phyloP scores from a whole-genome alignment of 2,113 vertebrate species.

The Spheniscus mendiculus region DNA sequence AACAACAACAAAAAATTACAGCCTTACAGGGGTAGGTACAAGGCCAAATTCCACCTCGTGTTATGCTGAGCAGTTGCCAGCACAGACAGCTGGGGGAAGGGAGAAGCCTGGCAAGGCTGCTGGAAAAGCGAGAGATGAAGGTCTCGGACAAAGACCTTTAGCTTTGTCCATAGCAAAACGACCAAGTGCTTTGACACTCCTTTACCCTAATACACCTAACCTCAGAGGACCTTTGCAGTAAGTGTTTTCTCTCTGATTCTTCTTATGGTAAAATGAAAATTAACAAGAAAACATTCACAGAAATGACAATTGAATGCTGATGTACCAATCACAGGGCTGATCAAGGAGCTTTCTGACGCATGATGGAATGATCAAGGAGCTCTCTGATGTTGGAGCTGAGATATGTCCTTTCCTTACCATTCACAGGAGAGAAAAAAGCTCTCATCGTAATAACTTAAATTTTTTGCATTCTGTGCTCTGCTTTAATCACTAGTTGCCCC shows the following conservation, averaged over 20 bases:
- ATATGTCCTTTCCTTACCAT: not conserved
- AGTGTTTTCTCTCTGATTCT: not conserved
- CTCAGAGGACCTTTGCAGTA: not conserved
- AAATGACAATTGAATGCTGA: not conserved
- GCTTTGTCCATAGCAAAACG: not conserved
- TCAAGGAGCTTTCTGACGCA: constrained; percentile 38
- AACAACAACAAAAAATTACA: constrained; percentile 24
- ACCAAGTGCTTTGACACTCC: not conserved
- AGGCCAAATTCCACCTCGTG: constrained; percentile 38
- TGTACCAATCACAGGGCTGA: constrained; percentile 25
- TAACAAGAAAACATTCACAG: not conserved
- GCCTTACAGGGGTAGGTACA: constrained; percentile 17
- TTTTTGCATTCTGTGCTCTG: not conserved
- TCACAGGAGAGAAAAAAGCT: constrained; percentile 12
- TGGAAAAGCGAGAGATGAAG: not conserved
- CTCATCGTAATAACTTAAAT: not conserved
- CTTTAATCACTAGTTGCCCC: not conserved
- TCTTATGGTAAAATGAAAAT: not conserved
- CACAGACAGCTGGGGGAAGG: not conserved
- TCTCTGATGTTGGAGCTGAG: constrained; percentile 46
- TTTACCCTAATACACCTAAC: not conserved
- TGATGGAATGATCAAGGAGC: constrained; percentile 62
- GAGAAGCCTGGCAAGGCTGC: not conserved
- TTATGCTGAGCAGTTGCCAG: not conserved
- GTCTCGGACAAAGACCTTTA: not conserved